Conservation (phyloP, 1,140 invertebrate genomes). For the Battus philenor region DNA sequence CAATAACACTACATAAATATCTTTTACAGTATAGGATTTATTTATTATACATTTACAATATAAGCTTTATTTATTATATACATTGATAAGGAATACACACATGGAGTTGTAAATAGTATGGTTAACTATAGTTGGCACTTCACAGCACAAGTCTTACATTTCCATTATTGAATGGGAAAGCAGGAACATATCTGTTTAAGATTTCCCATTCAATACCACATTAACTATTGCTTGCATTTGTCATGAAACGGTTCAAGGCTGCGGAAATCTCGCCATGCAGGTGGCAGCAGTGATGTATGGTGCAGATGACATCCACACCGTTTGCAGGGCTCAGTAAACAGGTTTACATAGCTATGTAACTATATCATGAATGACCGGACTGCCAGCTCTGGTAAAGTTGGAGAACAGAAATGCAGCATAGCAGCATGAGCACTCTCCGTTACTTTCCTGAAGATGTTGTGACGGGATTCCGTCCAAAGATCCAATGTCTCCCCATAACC, state of each 20-base stretch:
- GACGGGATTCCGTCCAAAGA: conserved; percentile 93
- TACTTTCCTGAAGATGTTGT: conserved; percentile 94
- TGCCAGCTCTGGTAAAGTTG: conserved; percentile 90
- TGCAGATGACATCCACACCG: conserved; percentile 91
- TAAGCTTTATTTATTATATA: too few species aligned
- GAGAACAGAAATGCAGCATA: conserved; percentile 96
- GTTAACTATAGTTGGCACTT: too few species aligned
- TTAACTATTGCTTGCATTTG: conserved; percentile 84
- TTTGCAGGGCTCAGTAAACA: conserved; percentile 94
- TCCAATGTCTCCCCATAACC: conserved; percentile 89
- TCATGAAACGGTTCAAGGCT: conserved; percentile 95
- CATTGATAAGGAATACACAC: too few species aligned
- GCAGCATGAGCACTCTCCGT: conserved; percentile 97
- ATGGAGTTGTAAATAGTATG: too few species aligned
- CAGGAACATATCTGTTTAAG: conserved; percentile 17
- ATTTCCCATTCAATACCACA: conserved; percentile 64
- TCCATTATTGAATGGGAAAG: conserved; percentile 54
- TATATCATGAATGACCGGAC: conserved; percentile 94
- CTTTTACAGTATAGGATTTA: too few species aligned
- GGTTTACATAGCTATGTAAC: conserved; percentile 91
- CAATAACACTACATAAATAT: too few species aligned
- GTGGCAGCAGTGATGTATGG: conserved; percentile 85
- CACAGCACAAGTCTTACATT: not conserved
- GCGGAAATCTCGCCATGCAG: conserved; percentile 95
- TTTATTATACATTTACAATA: too few species aligned